These are phyloP conservation scores for Rhopalosiphum nymphaeae DNA, from an alignment of 2,888 invertebrate species.

Conservation along the genomic window DNA sequence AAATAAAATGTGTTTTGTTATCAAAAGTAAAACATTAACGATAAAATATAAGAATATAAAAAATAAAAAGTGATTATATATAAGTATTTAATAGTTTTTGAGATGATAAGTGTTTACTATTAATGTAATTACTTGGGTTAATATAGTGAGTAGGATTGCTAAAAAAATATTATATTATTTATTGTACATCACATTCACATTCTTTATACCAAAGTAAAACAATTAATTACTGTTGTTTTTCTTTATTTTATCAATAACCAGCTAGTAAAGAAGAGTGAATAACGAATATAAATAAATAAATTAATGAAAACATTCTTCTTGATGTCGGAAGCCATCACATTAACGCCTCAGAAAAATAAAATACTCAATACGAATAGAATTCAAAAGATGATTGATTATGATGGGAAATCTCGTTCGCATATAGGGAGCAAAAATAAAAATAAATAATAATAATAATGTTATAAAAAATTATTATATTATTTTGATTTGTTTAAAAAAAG, in stretches of 20 bases:
- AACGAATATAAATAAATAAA: background rate
- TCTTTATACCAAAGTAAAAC: background rate
- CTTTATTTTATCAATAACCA: background rate
- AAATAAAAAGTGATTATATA: background rate
- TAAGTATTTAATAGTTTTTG: background rate
- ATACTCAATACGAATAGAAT: background rate
- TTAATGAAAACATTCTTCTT: background rate
- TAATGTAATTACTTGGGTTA: background rate
- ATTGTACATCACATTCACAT: background rate
- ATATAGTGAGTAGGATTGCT: background rate
- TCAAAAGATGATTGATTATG: constrained; percentile 10
- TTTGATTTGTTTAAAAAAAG: background rate
- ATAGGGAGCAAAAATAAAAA: background rate
- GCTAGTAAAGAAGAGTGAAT: background rate
- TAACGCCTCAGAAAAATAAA: background rate
- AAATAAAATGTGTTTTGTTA: background rate
- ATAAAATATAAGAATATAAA: background rate
- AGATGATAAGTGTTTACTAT: background rate
- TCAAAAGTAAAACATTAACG: background rate
- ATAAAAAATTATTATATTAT: background rate
- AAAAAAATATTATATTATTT: background rate
- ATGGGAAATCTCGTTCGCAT: background rate
- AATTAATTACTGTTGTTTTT: background rate
- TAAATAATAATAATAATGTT: background rate
- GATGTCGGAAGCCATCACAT: background rate